Evolutionary conservation across 2,113 vertebrate genomes (phyloP), one percentile per base, ranked within the genome.

Genomic region (Pluvianellus socialis): DNA sequence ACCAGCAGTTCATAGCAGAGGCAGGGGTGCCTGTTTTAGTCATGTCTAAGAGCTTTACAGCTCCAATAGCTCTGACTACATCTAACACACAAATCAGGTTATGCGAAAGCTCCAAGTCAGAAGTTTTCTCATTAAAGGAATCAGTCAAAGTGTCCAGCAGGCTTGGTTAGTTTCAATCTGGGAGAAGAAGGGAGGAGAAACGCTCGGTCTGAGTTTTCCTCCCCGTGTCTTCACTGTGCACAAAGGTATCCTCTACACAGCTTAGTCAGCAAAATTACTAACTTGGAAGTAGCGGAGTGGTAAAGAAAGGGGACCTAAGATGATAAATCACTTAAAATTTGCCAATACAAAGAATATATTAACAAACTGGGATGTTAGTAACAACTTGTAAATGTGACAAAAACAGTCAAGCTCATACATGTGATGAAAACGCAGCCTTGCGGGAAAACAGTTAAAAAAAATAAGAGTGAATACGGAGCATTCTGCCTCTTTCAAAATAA

Each of bases 181-280:
- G 35, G 67, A 79, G 27, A 19, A 79, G 52, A 65, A 53, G 23
- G 61, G 35, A 87, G 15, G 20, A 77, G 23, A 77, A 91, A 72
- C 32, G 55, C 15, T 14, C 2, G 0, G 23, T 17, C 2, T 0
- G 12, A 66, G 28, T 55, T 24, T 61, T 52, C 35, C 49, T 68
- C 55, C 23, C 30, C 1, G 2, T 6, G 2, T 47, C 61, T 30
- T 45, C 67, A n/a, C n/a, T 14, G 33, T 16, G 44, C 45, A 56
- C 52, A 35, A 55, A 81, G 61, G 72, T 27, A 59, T 44, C 75
- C 24, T 45, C 61, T 12, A n/a, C 28, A n/a, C 13, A 8, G n/a
- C 68, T 79, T 17, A 32, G 42, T 66, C 80, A 74, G 73, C 35
- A 58, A 33, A 65, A 72, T 35, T 9, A 47, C 33, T 19, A 21